These are phyloP conservation scores for Microcebus lehilahytsara DNA, from an alignment of 2,113 vertebrate genomes.

Conservation along the genomic window DNA sequence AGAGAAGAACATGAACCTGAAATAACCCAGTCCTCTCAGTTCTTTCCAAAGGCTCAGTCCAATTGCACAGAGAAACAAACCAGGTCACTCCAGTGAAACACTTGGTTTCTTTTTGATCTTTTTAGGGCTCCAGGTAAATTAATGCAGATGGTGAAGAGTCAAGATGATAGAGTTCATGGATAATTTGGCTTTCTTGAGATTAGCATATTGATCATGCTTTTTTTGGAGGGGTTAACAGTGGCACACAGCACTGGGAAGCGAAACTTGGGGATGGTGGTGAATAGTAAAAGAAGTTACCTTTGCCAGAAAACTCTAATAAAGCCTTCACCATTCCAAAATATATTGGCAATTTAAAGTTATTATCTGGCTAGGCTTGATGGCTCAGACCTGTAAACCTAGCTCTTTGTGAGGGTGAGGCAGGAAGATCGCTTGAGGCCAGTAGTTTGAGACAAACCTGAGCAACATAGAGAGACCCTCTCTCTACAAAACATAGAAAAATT, in stretches of 20 bases:
- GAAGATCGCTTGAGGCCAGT: too few relatives aligned
- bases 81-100: not conserved
- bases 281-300: not conserved
- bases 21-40: slow-evolving; percentile 28
- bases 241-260: not conserved
- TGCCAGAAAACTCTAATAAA: not conserved
- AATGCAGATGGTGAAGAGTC: not conserved
- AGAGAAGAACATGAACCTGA: slow-evolving; percentile 46
- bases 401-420: too few relatives aligned
- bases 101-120: not conserved
- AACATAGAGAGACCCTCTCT: not conserved
- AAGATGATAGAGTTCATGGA: not conserved
- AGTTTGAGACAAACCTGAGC: not conserved
- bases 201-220: not conserved
- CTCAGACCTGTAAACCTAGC: too few relatives aligned
- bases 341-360: not conserved
- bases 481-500: too few relatives aligned
- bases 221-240: not conserved
- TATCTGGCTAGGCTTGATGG: too few relatives aligned
- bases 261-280: not conserved
- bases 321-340: not conserved
- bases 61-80: slow-evolving; percentile 7
- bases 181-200: not conserved
- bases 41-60: not conserved
- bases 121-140: not conserved